Base-by-base conservation (phyloP, 2,113 vertebrate genomes). In the Sylvietta virens region DNA sequence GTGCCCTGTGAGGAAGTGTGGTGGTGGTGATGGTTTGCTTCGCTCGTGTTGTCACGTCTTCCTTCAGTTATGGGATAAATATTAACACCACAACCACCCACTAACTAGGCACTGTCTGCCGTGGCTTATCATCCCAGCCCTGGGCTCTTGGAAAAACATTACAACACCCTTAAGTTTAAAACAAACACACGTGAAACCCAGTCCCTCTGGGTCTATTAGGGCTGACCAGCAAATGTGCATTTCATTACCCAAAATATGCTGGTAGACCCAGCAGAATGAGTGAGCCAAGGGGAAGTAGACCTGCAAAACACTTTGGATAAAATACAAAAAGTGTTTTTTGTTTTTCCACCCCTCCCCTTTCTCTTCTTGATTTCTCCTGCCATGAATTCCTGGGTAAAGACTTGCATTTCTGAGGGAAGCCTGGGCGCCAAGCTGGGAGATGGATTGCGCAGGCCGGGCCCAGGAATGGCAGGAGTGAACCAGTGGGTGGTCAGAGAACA, bases 201-300 rank as follows among this genome's bases (percentile, higher is more conserved):
- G 94, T 92, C 92, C 90, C 92, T 81, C 48, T 79, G 95, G 92
- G 65, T 93, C 28, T 40, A 53, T 95, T 90, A 93, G 53, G 80
- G 82, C 88, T 96, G 95, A 96, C 93, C 95, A 90, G 82, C 69
- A 96, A 96, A 97, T 91, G 77, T 96, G 94, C 69, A 54, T 90
- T 95, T 96, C 86, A 90, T 96, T 96, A 92, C 83, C 76, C 57
- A 48, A 95, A 95, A 19, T 76, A 90, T 89, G 80, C 86, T 81
- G 92, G 72, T 83, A 96, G 90, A 91, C 89, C 93, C 71, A 89
- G 78, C 76, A 65, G 13, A 76, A 61, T 0, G 5, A 78, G 79
- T 1, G 53, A 94, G 80, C 94, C 95, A 93, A 91, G 57, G 64
- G 92, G 95, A 93, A 97, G 78, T 14, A 42, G 90, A 94, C 86